Base-by-base conservation (phyloP, 1,140 invertebrate genomes). In the Pteromalus puparum region DNA sequence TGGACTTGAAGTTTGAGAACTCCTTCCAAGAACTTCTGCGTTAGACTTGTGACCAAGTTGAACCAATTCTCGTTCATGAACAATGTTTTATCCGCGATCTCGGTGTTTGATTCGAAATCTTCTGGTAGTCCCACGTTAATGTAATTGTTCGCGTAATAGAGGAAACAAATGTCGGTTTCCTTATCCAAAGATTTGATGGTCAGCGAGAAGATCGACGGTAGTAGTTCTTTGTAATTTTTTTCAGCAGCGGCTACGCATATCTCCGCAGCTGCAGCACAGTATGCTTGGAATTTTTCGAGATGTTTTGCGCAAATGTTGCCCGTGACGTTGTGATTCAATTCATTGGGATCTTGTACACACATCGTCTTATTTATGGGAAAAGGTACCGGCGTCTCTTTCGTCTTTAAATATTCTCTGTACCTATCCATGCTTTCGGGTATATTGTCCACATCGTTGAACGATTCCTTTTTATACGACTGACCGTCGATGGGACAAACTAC, bases 281-380 rank as follows among this genome's bases (percentile, higher is more conserved):
- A 88, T 5, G 78, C 87, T 30, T 90, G 81, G 82, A 92, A 90
- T 18, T 74, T 12, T 13, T 87, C 26, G 2, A 91, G n/a, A 21
- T 85, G 38, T 30, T 81, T 79, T 12, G 12, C 0, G 0, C 88
- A 85, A 21, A 94, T 89, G 3, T 85, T 86, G 4, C 87, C 86
- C 0, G 93, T 90, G 72, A 93, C 90, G 87, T 96, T 96, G 82
- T 93, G 91, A 82, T 89, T 93, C 34, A 95, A 93, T 81, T 95
- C 94, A 85, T 95, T 94, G 0, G 95, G 95, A 91, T 96, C 95
- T 89, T 96, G 95, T 1, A 96, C 70, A 87, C 95, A 95, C 77
- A 95, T 91, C 7, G 88, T 75, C 38, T 82, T 88, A 2, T 79
- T 48, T 21, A 90, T 83, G 13, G 93, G 88, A 7, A 93, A 86